A percentile compares a stretch with the other conserved stretches of the same genome.
phyloP scores from a whole-genome alignment of 35 echinoderm and acorn worm species.

The Diadema setosum region DNA sequence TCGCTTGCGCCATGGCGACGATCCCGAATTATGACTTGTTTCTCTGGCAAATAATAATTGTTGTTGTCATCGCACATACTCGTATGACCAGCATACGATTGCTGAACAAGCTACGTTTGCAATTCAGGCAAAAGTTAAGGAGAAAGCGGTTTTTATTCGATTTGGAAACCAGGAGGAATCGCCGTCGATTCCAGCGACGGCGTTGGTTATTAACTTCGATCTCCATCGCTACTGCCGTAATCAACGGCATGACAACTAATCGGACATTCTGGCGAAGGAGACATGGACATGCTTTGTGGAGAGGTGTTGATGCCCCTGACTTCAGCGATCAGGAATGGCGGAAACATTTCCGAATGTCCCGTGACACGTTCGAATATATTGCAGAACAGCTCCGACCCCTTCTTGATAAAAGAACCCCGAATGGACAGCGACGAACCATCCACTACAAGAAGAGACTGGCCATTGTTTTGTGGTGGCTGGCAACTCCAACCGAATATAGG shows the following conservation, averaged over 20 bases:
- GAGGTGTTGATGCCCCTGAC: neutral
- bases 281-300: neutral
- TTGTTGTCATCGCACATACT: neutral
- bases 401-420: neutral
- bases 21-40: no score
- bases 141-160: neutral
- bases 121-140: neutral
- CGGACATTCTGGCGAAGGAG: neutral
- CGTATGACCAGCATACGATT: neutral
- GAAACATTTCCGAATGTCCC: constrained; percentile 58
- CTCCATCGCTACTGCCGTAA: neutral
- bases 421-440: neutral
- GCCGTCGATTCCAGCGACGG: neutral
- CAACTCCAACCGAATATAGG: constrained; percentile 36
- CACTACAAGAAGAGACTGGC: constrained; percentile 30
- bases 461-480: constrained; percentile 44
- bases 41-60: neutral
- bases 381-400: constrained; percentile 3
- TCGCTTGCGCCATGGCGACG: neutral
- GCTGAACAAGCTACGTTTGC: neutral
- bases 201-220: neutral
- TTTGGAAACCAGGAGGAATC: neutral
- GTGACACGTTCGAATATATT: constrained; percentile 21
- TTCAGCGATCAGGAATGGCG: neutral
- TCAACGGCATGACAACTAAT: neutral